Base-by-base conservation (phyloP, 2,797 vertebrate genomes). In the Sebastes umbrosus region DNA sequence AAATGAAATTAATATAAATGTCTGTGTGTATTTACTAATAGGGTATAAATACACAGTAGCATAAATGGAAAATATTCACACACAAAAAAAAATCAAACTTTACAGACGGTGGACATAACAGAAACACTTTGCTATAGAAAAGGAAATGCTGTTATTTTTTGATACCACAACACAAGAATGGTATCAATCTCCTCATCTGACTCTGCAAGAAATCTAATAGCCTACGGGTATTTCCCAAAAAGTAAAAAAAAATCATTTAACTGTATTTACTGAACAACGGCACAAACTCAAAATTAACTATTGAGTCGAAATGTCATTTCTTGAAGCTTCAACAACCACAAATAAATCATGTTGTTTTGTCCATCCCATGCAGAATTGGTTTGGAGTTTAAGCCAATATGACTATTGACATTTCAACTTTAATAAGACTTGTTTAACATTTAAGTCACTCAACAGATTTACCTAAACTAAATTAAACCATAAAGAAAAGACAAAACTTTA, bases 331-430 rank as follows among this genome's bases (percentile, higher is more conserved):
- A 52, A 52, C 50, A 52, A 52, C 50, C 16, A 52, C 50, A 52
- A 52, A 20, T 18, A 46, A 18, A 18, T 46, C 43, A 3, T 18
- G 16, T 0, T 8, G 0, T 22, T 22, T 7, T 34, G 20, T 63
- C 20, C 16, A 46, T 60, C 8, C 8, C 4, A 59, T 59, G 59
- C 20, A 62, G 43, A 20, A 22, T 14, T 63, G 6, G 60, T 34
- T 13, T 13, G 18, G 20, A 32, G 27, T 29, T 67, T 67, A 43
- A 50, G 3, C 4, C 18, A 66, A 39, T 46, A 46, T 27, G 24
- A 46, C 3, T 32, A 5, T 52, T 9, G 14, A 6, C 7, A 59
- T 39, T 66, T 46, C 18, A 29, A 25, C 24, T 29, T 29, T 0
- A 50, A 50, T 18, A 22, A 2, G 20, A 22, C 43, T 32, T 50